Evolutionary conservation across 2,888 invertebrate species (phyloP).

Genomic region (Drosophila eohydei): DNA sequence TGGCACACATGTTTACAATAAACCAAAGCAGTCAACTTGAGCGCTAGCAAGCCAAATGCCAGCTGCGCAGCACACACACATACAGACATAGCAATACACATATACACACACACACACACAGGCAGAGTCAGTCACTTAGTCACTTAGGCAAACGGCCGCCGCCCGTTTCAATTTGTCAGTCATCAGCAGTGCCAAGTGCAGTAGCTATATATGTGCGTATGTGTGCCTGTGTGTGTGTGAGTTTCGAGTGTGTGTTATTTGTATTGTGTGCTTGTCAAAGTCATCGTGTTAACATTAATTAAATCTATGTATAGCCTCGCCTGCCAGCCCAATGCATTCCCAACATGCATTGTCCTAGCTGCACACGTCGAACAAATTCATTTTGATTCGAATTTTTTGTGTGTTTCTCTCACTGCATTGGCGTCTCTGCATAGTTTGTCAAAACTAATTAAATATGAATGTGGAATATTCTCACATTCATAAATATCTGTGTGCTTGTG

Average conservation of each 20-base stretch:
- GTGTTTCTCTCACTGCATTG: conserved; percentile 4
- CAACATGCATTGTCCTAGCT: conserved; percentile 43
- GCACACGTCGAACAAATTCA: conserved; percentile 32
- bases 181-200: conserved; percentile 68
- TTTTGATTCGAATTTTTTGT: conserved; percentile 54
- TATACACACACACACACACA: conserved; percentile 13
- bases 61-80: conserved; percentile 46
- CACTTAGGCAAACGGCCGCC: conserved; percentile 64
- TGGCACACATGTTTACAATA: conserved; percentile 77
- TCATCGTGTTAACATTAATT: conserved; percentile 80
- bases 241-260: conserved; percentile 46
- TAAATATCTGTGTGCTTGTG: conserved; percentile 15
- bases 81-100: conserved; percentile 4
- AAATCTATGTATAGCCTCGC: conserved; percentile 65
- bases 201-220: conserved; percentile 8
- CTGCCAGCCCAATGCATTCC: conserved; percentile 35
- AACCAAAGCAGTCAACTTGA: conserved; percentile 73
- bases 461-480: conserved; percentile 14
- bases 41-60: conserved; percentile 68
- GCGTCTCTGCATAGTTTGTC: conserved; percentile 16
- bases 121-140: conserved; percentile 63
- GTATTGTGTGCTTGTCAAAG: conserved; percentile 76
- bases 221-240: conserved; percentile 4
- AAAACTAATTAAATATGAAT: conserved; percentile 35
- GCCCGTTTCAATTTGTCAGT: conserved; percentile 73